These are phyloP conservation scores for Poeciliopsis prolifica DNA, from an alignment of 2,113 vertebrate genomes.

Conservation along the genomic window DNA sequence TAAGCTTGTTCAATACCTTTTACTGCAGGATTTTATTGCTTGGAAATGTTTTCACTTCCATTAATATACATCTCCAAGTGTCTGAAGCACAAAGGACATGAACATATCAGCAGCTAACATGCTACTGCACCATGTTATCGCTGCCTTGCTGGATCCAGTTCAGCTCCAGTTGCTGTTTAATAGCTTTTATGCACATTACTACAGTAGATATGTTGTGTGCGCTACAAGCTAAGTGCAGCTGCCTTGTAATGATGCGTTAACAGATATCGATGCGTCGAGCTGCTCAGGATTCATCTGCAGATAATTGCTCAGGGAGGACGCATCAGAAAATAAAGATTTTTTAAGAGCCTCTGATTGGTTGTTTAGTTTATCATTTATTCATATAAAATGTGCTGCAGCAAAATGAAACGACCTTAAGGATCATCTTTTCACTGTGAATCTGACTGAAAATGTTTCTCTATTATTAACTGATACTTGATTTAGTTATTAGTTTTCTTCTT, in stretches of 20 bases:
- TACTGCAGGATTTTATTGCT: neutral
- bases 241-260: slow-evolving; percentile 35
- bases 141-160: slow-evolving; percentile 25
- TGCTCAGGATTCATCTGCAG: slow-evolving; percentile 31
- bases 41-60: neutral
- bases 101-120: neutral
- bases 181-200: slow-evolving; percentile 35
- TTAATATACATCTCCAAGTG: neutral
- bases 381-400: neutral
- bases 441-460: neutral
- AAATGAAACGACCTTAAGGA: neutral
- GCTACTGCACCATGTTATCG: slow-evolving; percentile 1
- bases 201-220: neutral
- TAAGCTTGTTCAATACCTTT: neutral
- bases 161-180: slow-evolving; percentile 51
- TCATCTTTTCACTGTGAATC: neutral
- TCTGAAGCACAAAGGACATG: neutral
- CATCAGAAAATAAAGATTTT: neutral
- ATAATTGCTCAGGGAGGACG: neutral
- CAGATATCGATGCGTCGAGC: slow-evolving; percentile 39
- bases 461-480: neutral
- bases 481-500: neutral
- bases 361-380: neutral
- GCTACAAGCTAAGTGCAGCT: slow-evolving; percentile 48
- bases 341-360: neutral